Percentiles rank a stretch among this genome's conserved stretches.
Conservation (phyloP, 1,140 invertebrate genomes). For the Bombus waltoni region DNA sequence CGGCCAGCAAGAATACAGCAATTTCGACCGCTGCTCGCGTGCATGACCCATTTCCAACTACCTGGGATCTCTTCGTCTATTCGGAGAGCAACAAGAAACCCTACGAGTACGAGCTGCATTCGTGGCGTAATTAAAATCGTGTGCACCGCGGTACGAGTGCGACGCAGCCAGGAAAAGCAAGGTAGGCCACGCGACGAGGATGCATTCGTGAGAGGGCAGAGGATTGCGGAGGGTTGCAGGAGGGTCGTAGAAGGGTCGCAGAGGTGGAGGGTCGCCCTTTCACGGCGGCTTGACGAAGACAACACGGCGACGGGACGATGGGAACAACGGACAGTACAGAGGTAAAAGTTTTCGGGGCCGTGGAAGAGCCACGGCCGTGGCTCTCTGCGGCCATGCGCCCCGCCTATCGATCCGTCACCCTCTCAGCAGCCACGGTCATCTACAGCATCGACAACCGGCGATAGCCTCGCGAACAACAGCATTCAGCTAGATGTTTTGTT, state of each 20-base stretch:
- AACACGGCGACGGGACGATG: not conserved
- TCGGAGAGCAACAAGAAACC: not conserved
- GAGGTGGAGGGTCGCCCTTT: not conserved
- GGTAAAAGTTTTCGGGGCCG: conserved; percentile 67
- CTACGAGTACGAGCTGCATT: not conserved
- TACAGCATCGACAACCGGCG: conserved; percentile 39
- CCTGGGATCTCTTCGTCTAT: not conserved
- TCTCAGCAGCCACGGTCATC: conserved; percentile 22
- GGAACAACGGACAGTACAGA: not conserved
- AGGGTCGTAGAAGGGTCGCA: not conserved
- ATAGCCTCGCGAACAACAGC: conserved; percentile 61
- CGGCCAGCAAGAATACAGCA: not conserved
- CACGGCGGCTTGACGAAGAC: not conserved
- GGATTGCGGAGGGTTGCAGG: not conserved
- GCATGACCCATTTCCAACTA: not conserved
- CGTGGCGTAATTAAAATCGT: conserved; percentile 28
- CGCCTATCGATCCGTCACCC: conserved; percentile 72
- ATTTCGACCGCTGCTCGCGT: not conserved
- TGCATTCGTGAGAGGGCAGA: no score
- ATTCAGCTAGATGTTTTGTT: conserved; percentile 68
- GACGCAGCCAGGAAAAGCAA: not conserved
- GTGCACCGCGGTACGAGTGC: not conserved
- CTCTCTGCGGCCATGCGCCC: conserved; percentile 73
- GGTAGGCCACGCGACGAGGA: not conserved
- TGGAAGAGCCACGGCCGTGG: conserved; percentile 53